Percentiles rank a stretch among this genome's conserved stretches.
These are phyloP conservation scores for Perdita meconis DNA, from an alignment of 2,888 invertebrate species.

Conservation along the genomic window DNA sequence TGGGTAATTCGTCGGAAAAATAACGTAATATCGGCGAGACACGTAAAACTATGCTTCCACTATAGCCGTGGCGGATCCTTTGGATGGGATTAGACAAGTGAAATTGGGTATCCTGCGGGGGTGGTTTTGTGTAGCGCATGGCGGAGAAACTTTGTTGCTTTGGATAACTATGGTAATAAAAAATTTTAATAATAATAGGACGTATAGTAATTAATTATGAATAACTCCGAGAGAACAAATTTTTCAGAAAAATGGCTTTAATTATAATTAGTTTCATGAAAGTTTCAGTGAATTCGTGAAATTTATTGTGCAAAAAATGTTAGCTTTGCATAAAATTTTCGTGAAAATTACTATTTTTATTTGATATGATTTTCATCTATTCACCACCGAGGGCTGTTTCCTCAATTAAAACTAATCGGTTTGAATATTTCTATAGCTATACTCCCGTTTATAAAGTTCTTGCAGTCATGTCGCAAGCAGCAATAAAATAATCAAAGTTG, in stretches of 20 bases:
- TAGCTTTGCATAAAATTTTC: too few species aligned
- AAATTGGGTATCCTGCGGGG: constrained; percentile 11
- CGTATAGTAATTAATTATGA: too few species aligned
- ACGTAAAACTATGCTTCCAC: neutral
- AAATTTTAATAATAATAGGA: neutral
- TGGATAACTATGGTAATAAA: neutral
- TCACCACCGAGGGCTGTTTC: too few species aligned
- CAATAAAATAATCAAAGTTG: constrained; percentile 22
- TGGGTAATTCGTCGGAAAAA: constrained; percentile 18
- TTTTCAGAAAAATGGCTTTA: too few species aligned
- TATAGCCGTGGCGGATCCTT: too few species aligned
- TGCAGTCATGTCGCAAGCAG: neutral
- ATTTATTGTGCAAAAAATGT: too few species aligned
- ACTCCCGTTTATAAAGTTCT: neutral
- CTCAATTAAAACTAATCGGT: too few species aligned
- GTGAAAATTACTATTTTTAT: too few species aligned
- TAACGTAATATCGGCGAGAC: constrained; percentile 18
- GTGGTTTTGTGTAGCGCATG: neutral
- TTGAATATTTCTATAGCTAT: neutral
- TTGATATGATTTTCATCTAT: too few species aligned
- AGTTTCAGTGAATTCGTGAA: too few species aligned
- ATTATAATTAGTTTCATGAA: too few species aligned
- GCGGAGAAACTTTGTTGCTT: neutral
- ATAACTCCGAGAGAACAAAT: too few species aligned
- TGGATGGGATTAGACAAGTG: constrained; percentile 25